phyloP scores from a whole-genome alignment of 2,113 vertebrate species.

The Typhlomys cinereus region DNA sequence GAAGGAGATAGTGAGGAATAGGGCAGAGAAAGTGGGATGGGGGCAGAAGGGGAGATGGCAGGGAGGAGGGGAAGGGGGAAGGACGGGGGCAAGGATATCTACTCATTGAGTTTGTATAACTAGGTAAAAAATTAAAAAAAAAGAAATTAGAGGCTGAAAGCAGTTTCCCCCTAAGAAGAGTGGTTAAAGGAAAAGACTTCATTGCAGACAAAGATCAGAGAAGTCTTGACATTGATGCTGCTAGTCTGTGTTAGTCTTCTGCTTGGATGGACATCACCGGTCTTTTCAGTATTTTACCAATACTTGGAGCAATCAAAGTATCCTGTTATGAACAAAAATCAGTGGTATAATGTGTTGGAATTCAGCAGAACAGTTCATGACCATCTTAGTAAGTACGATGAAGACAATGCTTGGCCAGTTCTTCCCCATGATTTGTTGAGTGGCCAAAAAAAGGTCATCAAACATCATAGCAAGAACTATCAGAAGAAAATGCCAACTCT shows the following conservation, averaged over 20 bases:
- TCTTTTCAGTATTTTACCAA: slow-evolving; percentile 95
- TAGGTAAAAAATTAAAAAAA: no score
- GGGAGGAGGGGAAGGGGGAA: no score
- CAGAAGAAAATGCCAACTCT: slow-evolving; percentile 82
- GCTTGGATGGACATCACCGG: slow-evolving; percentile 93
- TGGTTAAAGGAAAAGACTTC: slow-evolving; percentile 96
- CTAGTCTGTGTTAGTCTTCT: slow-evolving; percentile 96
- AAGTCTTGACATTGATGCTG: slow-evolving; percentile 96
- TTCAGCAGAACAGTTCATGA: slow-evolving; percentile 95
- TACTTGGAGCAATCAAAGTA: slow-evolving; percentile 98
- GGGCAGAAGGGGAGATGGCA: no score
- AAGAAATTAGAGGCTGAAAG: slow-evolving; percentile 95
- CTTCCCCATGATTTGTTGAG: slow-evolving; percentile 97
- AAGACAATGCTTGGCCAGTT: slow-evolving; percentile 97
- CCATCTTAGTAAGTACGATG: slow-evolving; percentile 97
- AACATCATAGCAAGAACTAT: slow-evolving; percentile 88
- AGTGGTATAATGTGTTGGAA: slow-evolving; percentile 97
- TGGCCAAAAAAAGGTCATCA: slow-evolving; percentile 93
- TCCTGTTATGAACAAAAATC: slow-evolving; percentile 97
- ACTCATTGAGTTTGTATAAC: no score
- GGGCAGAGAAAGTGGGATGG: no score
- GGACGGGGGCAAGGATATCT: no score
- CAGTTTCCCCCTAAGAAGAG: slow-evolving; percentile 97
- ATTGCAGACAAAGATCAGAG: slow-evolving; percentile 96
- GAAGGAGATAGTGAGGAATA: no score